Evolutionary conservation across 2,113 vertebrate genomes (phyloP).

Genomic region (Microcebus murinus): DNA sequence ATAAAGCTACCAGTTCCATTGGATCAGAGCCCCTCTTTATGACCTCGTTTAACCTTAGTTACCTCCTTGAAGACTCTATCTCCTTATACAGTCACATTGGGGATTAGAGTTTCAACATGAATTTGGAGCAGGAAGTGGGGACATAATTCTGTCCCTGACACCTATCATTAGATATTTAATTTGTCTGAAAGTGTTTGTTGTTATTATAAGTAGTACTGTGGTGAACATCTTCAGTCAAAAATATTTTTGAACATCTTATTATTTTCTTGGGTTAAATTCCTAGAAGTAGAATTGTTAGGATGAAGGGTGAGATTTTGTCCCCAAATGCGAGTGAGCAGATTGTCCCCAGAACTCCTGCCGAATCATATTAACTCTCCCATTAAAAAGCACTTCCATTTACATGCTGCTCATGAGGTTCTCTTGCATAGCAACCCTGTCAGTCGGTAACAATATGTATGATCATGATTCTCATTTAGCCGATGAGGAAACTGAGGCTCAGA

Average conservation of each 20-base stretch:
- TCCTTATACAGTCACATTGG: not conserved
- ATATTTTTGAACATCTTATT: not conserved
- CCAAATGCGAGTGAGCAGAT: rapidly evolving
- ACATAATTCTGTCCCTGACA: not conserved
- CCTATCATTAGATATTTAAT: rapidly evolving
- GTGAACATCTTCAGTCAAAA: not conserved
- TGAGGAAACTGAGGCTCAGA: not conserved
- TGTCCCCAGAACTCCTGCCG: not conserved
- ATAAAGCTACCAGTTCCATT: not conserved
- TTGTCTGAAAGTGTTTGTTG: not conserved
- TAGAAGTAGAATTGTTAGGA: not conserved
- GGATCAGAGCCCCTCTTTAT: too few relatives aligned
- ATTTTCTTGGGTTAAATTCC: not conserved
- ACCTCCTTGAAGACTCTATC: not conserved
- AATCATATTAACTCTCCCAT: too few relatives aligned
- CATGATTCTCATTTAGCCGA: too few relatives aligned
- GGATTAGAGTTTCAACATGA: not conserved
- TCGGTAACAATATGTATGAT: not conserved
- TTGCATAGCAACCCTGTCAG: too few relatives aligned
- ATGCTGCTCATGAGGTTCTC: not conserved
- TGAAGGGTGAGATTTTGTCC: not conserved
- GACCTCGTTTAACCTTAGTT: not conserved
- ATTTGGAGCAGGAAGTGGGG: not conserved
- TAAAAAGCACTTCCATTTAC: not conserved
- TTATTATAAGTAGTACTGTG: not conserved